A percentile compares a stretch with the other conserved stretches of the same genome.
Conservation (phyloP, 2,797 vertebrate genomes). For the Phalloptychus januarius region DNA sequence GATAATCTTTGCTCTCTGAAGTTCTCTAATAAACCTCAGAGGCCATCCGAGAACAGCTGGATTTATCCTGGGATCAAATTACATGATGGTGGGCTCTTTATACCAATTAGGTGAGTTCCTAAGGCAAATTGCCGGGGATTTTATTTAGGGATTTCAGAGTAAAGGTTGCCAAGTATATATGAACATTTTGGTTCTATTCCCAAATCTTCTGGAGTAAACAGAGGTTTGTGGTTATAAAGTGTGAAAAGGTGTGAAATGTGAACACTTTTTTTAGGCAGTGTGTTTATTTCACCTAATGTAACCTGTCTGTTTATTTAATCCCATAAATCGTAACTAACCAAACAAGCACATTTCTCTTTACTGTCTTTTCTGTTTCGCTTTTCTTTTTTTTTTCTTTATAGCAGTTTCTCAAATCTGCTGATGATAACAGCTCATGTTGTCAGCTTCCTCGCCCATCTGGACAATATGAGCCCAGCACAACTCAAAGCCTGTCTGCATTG, state of each 20-base stretch:
- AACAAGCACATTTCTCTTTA: conserved; percentile 2
- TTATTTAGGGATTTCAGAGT: not conserved
- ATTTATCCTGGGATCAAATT: not conserved
- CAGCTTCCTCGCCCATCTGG: conserved; percentile 66
- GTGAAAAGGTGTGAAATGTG: not conserved
- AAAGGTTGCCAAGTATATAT: not conserved
- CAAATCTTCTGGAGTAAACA: not conserved
- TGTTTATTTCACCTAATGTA: not conserved
- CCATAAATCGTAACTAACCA: not conserved
- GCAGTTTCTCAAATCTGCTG: conserved; percentile 58
- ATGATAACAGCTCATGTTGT: conserved; percentile 61
- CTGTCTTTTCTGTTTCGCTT: conserved; percentile 5
- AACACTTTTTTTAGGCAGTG: not conserved
- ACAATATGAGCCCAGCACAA: conserved; percentile 41
- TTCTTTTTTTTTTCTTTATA: conserved; percentile 9
- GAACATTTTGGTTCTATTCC: not conserved
- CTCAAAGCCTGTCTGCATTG: conserved; percentile 5
- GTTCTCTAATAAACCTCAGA: not conserved
- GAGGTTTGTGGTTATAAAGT: not conserved
- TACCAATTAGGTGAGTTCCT: not conserved
- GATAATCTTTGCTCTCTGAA: not conserved
- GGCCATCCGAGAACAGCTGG: not conserved
- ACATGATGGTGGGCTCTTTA: not conserved
- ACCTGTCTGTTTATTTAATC: not conserved
- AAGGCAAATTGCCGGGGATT: not conserved